Percentiles rank a stretch among this genome's conserved stretches.
These are phyloP conservation scores for Gambusia yucatana DNA, from an alignment of 2,797 vertebrate genomes.

Conservation along the genomic window DNA sequence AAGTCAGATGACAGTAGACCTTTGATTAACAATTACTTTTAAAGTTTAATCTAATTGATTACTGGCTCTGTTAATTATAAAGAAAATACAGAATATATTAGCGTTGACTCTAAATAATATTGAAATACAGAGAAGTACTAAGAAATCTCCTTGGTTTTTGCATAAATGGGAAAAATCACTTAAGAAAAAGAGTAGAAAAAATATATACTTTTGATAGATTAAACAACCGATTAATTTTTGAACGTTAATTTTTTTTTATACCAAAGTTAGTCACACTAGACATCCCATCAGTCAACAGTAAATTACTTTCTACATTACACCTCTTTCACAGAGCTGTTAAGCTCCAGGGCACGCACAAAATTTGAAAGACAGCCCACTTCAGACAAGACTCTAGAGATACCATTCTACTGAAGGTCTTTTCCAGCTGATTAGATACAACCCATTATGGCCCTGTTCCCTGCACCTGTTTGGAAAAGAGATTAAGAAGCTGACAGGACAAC, in stretches of 20 bases:
- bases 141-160: neutral
- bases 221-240: neutral
- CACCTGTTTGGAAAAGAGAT: conserved; percentile 33
- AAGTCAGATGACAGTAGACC: neutral
- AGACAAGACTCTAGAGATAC: conserved; percentile 35
- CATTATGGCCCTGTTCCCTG: conserved; percentile 44
- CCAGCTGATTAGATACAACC: conserved; percentile 68
- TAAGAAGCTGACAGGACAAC: conserved; percentile 37
- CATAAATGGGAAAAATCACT: neutral
- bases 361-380: conserved; percentile 53
- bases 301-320: conserved; percentile 58
- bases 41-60: neutral
- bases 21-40: conserved; percentile 1
- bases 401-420: conserved; percentile 53
- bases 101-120: neutral
- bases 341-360: conserved; percentile 38
- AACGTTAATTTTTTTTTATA: no score
- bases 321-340: conserved; percentile 50
- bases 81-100: neutral
- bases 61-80: neutral
- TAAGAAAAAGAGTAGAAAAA: neutral
- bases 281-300: conserved; percentile 59
- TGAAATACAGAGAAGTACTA: no score
- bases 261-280: neutral
- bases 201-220: neutral